These are phyloP conservation scores for Drosophila nasuta DNA, from an alignment of 1,140 invertebrate species.

Conservation along the genomic window DNA sequence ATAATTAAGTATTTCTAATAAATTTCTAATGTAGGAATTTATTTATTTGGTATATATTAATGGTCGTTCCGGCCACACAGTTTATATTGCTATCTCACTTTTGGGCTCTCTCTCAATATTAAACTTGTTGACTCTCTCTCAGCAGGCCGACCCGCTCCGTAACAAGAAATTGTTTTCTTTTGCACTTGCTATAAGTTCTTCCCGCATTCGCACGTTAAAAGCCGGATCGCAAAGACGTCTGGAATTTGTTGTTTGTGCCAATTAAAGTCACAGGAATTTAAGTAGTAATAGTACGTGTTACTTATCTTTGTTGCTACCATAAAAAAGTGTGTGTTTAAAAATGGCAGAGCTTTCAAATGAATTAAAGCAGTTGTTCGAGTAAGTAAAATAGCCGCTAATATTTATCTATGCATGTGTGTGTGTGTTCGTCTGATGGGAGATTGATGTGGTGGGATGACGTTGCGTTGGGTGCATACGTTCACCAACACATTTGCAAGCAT, in stretches of 20 bases:
- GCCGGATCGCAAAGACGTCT: slow-evolving; percentile 41
- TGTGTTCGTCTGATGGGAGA: neutral
- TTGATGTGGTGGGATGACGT: slow-evolving; percentile 32
- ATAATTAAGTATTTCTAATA: too few relatives aligned
- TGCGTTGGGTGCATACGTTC: slow-evolving; percentile 13
- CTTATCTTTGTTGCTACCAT: slow-evolving; percentile 15
- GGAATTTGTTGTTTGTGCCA: slow-evolving; percentile 27
- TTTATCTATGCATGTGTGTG: neutral
- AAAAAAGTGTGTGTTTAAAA: slow-evolving; percentile 21
- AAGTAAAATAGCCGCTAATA: slow-evolving; percentile 40
- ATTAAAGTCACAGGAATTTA: slow-evolving; percentile 19
- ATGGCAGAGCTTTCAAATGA: slow-evolving; percentile 65
- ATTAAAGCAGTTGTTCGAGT: slow-evolving; percentile 68
- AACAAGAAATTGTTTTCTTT: slow-evolving; percentile 31
- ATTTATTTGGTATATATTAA: too few relatives aligned
- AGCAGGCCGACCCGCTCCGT: slow-evolving; percentile 26
- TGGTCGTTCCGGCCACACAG: neutral
- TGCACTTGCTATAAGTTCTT: slow-evolving; percentile 22
- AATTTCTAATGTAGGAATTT: too few relatives aligned
- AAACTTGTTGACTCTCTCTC: slow-evolving; percentile 45
- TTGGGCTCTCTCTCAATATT: neutral
- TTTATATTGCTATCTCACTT: neutral
- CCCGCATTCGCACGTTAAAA: slow-evolving; percentile 42
- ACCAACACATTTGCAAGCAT: neutral
- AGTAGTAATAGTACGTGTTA: slow-evolving; percentile 8